Base-by-base conservation (phyloP, 2,797 vertebrate species). In the Echeneis naucrates region DNA sequence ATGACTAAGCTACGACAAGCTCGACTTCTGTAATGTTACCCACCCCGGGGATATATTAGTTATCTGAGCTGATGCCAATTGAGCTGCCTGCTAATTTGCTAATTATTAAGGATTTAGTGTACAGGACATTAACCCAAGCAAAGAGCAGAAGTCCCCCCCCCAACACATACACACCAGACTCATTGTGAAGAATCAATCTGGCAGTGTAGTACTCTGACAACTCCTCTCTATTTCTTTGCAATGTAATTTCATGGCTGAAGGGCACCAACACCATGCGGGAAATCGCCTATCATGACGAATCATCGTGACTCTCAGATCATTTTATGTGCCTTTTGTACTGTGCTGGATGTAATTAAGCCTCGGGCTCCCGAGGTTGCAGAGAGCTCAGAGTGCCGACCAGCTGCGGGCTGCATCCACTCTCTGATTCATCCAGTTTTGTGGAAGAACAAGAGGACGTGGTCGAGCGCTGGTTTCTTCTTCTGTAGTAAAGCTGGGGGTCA, bases 201-300 rank as follows among this genome's bases (percentile, higher is more conserved):
- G n/a, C 65, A 0, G 21, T 1, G 58, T 45, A 24, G 42, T 80
- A 2, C 58, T 60, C 68, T 54, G 68, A 83, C 77, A 48, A 37
- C 72, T 81, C 65, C 65, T 85, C 68, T 80, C 75, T 75, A 24
- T 81, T 84, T 72, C 73, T 67, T 60, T 58, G 51, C 63, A 4
- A 44, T 86, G 82, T 82, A 91, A 92, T 94, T 93, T 94, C 90
- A 93, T 85, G 90, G 84, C 88, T 92, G 89, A 91, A 60, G 77
- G 86, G 61, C 72, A 19, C 83, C 83, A 65, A 72, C 45, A 44
- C 27, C 75, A 68, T 64, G 12, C 9, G 66, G 76, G 87, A 81
- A 88, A 78, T 77, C 21, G 50, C 40, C 64, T 24, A 47, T 57
- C 65, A 62, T 24, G 38, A 61, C 50, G n/a, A n/a, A n/a, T n/a